Conservation (phyloP, 2,888 invertebrate genomes). For the Stratiomys singularior region DNA sequence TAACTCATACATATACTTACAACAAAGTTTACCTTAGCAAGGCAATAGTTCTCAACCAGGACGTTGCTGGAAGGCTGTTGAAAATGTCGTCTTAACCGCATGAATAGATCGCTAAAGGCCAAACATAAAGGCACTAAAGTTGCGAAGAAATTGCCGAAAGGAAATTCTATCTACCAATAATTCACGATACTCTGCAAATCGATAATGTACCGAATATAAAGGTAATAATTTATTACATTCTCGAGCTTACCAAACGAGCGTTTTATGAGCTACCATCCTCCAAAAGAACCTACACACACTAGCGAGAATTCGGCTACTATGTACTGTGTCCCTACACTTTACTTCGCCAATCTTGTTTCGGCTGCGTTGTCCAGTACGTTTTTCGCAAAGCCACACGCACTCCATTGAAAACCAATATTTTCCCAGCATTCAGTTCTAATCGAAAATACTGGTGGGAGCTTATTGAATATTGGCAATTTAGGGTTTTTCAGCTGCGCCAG, state of each 20-base stretch:
- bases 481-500: too few relatives aligned
- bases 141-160: conserved; percentile 26
- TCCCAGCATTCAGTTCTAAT: neutral
- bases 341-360: neutral
- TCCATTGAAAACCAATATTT: conserved; percentile 22
- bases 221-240: conserved; percentile 23
- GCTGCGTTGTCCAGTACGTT: neutral
- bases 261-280: neutral
- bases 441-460: conserved; percentile 16
- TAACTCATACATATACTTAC: neutral
- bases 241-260: neutral
- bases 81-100: conserved; percentile 29
- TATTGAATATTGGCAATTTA: conserved; percentile 26
- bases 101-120: neutral
- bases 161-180: conserved; percentile 26
- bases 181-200: conserved; percentile 21
- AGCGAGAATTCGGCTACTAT: neutral
- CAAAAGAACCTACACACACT: neutral
- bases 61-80: neutral
- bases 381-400: neutral
- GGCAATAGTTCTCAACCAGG: neutral
- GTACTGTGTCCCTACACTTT: neutral
- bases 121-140: conserved; percentile 17
- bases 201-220: conserved; percentile 26
- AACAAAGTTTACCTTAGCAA: neutral